Evolutionary conservation across 2,797 vertebrate genomes (phyloP), one percentile per base, ranked within the genome.

Genomic region (Ateles fusciceps): DNA sequence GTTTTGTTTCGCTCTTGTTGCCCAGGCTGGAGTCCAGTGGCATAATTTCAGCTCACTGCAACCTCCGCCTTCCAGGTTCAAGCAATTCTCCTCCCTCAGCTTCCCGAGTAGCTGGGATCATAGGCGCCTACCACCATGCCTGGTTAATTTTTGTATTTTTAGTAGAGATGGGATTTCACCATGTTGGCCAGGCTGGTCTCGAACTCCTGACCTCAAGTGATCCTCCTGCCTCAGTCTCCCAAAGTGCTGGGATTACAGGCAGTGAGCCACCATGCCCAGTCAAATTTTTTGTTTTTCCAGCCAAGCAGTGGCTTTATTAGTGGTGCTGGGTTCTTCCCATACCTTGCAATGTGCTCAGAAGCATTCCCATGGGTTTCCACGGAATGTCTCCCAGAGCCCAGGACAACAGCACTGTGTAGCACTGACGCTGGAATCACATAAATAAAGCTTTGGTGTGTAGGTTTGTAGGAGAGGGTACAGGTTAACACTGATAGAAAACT

Each of bases 281-380:
- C 5, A 5, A 14, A 6, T 61, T 61, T 61, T 61, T 61, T 30
- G 24, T 61, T 61, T 14, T 55, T 85, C 85, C 96, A 97, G 96
- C 95, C 83, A 81, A 86, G 97, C 71, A 97, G 98, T 93, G 97
- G 97, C 95, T 99, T 99, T 99, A 99, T 98, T 98, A 87, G 97
- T 80, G 96, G 94, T 57, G 97, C 98, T 96, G 89, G 84, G 83
- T 91, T 97, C 97, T 72, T 95, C 71, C 84, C 97, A 98, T 92
- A 98, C 97, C 87, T 95, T 84, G 83, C 89, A 36, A 96, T 86
- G 90, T 68, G 95, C 96, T 94, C 94, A 64, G 74, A 95, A 74
- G 97, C 74, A 92, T 85, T 96, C 97, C 85, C 97, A 11, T 85
- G 92, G 87, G 79, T 88, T 94, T 91, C 86, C 83, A 30, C 50